phyloP scores from a whole-genome alignment of 2,888 invertebrate genomes.

The Euspilapteryx auroguttella region DNA sequence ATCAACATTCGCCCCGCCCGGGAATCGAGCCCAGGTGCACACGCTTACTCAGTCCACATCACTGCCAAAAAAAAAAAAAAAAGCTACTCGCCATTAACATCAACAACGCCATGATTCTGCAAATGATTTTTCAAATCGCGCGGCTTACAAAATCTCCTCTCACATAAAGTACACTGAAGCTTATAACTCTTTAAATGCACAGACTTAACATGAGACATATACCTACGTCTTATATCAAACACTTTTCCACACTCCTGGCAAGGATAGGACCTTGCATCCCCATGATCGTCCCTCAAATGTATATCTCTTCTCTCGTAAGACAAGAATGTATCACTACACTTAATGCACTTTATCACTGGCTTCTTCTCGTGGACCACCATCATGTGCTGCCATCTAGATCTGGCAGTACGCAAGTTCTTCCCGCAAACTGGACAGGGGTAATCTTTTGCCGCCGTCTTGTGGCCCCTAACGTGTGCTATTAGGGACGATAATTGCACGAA shows the following conservation, averaged over 20 bases:
- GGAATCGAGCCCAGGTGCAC: too few species aligned
- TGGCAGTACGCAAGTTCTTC: slow-evolving; percentile 37
- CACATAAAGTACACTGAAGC: too few species aligned
- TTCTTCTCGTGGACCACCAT: slow-evolving; percentile 42
- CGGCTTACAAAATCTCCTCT: too few species aligned
- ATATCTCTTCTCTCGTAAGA: slow-evolving; percentile 33
- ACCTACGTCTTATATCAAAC: slow-evolving; percentile 37
- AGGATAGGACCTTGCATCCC: slow-evolving; percentile 34
- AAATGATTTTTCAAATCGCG: too few species aligned
- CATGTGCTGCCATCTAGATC: slow-evolving; percentile 33
- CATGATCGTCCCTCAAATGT: slow-evolving; percentile 39
- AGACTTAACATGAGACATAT: slow-evolving; percentile 35
- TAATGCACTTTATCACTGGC: slow-evolving; percentile 37
- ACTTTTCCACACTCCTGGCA: slow-evolving; percentile 41
- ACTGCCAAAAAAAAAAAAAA: too few species aligned
- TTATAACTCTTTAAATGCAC: slow-evolving; percentile 38
- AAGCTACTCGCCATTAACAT: too few species aligned
- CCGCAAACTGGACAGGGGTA: slow-evolving; percentile 52
- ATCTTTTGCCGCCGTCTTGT: slow-evolving; percentile 42
- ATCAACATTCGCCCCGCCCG: too few species aligned
- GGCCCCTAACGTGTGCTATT: slow-evolving; percentile 36
- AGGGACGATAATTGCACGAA: slow-evolving; percentile 46
- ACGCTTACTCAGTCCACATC: too few species aligned
- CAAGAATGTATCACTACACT: slow-evolving; percentile 36
- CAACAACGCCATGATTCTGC: too few species aligned